These are phyloP conservation scores for Phyllotreta striolata DNA, from an alignment of 2,888 invertebrate species.

Conservation along the genomic window DNA sequence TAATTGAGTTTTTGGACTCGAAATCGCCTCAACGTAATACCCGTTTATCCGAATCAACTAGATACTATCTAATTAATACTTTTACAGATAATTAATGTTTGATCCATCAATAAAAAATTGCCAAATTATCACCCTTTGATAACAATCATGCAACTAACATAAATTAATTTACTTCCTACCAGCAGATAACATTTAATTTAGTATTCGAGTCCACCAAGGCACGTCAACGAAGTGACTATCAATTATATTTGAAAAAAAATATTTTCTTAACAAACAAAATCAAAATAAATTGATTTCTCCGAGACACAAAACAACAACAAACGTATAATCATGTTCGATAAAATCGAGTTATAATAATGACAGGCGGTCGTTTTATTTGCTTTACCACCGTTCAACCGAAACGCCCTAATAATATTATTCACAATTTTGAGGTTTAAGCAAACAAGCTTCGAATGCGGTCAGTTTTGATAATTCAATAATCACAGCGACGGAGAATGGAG, in stretches of 20 bases:
- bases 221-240: background rate
- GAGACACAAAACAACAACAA: slow-evolving; percentile 27
- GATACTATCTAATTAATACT: background rate
- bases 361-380: slow-evolving; percentile 22
- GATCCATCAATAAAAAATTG: too few species aligned
- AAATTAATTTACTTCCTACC: too few species aligned
- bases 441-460: slow-evolving; percentile 18
- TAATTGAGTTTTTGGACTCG: slow-evolving; percentile 5
- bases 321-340: slow-evolving; percentile 36
- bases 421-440: slow-evolving; percentile 21
- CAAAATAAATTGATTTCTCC: slow-evolving; percentile 25
- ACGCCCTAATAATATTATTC: slow-evolving; percentile 32
- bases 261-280: slow-evolving; percentile 27
- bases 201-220: too few species aligned
- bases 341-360: slow-evolving; percentile 34
- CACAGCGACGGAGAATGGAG: slow-evolving; percentile 11
- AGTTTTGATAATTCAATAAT: slow-evolving; percentile 21
- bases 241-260: slow-evolving; percentile 9
- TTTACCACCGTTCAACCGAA: slow-evolving; percentile 24
- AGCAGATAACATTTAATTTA: too few species aligned
- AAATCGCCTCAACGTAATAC: background rate
- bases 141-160: too few species aligned
- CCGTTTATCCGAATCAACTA: background rate
- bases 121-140: too few species aligned
- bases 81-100: too few species aligned